phyloP scores from a whole-genome alignment of 2,113 vertebrate genomes.

The Ceyx margarethae region DNA sequence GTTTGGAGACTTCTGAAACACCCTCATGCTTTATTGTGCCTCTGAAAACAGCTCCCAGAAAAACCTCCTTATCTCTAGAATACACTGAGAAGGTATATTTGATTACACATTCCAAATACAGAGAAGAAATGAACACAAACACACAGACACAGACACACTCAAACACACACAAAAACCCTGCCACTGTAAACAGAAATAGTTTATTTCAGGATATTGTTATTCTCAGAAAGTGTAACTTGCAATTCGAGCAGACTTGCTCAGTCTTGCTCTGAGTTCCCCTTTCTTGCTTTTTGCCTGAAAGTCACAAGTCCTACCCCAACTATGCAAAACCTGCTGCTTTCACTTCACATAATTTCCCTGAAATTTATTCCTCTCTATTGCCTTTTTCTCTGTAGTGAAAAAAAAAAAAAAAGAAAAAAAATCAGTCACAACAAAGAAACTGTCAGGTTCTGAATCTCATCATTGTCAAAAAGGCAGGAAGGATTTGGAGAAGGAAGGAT shows the following conservation, averaged over 20 bases:
- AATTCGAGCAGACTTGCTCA: not conserved
- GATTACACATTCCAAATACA: not conserved
- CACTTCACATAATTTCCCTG: not conserved
- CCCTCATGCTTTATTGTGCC: not conserved
- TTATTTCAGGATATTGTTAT: slow-evolving; percentile 25
- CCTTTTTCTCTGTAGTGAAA: not conserved
- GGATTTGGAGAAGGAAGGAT: not conserved
- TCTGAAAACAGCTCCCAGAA: not conserved
- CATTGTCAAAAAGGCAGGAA: not conserved
- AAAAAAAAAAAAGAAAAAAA: not conserved
- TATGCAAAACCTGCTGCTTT: slow-evolving; percentile 44
- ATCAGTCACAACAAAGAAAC: not conserved
- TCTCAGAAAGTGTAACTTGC: not conserved
- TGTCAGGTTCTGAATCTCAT: not conserved
- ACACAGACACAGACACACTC: not conserved
- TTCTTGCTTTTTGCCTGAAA: not conserved
- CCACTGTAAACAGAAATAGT: not conserved
- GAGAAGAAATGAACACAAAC: not conserved
- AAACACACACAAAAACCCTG: not conserved
- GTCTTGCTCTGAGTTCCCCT: not conserved
- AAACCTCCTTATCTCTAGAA: not conserved
- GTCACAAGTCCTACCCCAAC: not conserved
- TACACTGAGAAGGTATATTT: not conserved
- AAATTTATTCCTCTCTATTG: not conserved
- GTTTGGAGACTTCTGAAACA: slow-evolving; percentile 2